Conservation (phyloP, 2,113 vertebrate genomes). For the Mirza zaza region DNA sequence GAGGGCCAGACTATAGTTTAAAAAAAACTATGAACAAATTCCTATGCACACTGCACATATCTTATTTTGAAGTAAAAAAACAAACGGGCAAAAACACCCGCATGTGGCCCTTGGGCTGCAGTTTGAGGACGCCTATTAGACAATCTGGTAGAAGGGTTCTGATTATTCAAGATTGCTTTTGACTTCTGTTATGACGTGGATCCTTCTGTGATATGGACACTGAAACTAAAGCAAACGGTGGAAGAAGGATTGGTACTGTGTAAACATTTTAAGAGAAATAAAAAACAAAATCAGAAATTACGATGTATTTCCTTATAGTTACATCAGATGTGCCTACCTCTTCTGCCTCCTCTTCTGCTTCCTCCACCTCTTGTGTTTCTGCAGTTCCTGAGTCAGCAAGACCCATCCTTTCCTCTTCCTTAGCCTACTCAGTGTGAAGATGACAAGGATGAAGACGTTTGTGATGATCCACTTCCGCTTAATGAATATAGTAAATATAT, state of each 20-base stretch:
- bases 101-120: too few species aligned
- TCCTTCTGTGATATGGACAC: not conserved
- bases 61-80: too few species aligned
- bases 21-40: too few species aligned
- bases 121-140: not conserved
- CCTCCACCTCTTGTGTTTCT: not conserved
- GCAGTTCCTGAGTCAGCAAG: not conserved
- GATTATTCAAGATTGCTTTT: not conserved
- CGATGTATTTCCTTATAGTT: not conserved
- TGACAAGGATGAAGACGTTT: not conserved
- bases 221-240: not conserved
- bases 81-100: too few species aligned
- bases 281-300: not conserved
- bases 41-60: too few species aligned
- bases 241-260: not conserved
- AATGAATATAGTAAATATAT: not conserved
- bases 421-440: not conserved
- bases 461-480: not conserved
- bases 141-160: not conserved
- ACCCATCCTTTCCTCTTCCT: not conserved
- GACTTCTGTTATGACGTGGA: not conserved
- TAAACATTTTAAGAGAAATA: not conserved
- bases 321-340: not conserved
- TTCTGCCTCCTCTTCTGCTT: not conserved
- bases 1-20: too few species aligned